Conservation (phyloP, 2,113 vertebrate genomes). For the Polyodon spathula region DNA sequence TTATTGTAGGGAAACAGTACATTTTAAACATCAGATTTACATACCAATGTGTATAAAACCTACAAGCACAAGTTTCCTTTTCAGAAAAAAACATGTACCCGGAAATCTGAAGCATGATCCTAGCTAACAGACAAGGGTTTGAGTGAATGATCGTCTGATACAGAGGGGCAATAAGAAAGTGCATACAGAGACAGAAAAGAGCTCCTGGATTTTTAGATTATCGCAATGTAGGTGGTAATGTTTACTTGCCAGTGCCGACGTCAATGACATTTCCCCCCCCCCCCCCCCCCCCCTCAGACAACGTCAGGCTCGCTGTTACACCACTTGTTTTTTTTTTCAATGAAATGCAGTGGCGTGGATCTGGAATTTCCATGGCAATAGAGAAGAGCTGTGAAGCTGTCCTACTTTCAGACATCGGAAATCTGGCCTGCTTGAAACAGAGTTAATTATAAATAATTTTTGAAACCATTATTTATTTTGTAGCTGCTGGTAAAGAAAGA, state of each 20-base stretch:
- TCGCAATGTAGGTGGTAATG: constrained; percentile 8
- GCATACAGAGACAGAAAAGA: constrained; percentile 15
- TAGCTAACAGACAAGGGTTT: constrained; percentile 6
- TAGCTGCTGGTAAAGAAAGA: no score
- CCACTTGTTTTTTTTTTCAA: constrained; percentile 32
- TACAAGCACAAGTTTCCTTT: no score
- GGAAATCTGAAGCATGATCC: no score
- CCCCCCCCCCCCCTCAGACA: constrained; percentile 1
- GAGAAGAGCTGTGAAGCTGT: constrained; percentile 59
- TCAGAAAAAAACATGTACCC: no score
- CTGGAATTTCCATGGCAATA: constrained; percentile 43
- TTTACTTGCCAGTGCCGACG: constrained; percentile 24
- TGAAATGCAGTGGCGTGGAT: constrained; percentile 60
- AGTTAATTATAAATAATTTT: constrained; percentile 27
- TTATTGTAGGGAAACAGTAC: no score
- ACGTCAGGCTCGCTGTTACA: constrained; percentile 8
- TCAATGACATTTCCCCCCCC: background rate
- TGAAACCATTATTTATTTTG: no score
- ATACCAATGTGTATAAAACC: no score
- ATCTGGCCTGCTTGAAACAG: constrained; percentile 28
- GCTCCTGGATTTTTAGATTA: background rate
- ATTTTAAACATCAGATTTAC: no score
- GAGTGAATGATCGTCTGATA: constrained; percentile 24
- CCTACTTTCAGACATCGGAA: constrained; percentile 52
- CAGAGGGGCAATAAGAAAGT: constrained; percentile 20